Conservation (phyloP, 2,113 vertebrate genomes). For the Mustelus asterias region DNA sequence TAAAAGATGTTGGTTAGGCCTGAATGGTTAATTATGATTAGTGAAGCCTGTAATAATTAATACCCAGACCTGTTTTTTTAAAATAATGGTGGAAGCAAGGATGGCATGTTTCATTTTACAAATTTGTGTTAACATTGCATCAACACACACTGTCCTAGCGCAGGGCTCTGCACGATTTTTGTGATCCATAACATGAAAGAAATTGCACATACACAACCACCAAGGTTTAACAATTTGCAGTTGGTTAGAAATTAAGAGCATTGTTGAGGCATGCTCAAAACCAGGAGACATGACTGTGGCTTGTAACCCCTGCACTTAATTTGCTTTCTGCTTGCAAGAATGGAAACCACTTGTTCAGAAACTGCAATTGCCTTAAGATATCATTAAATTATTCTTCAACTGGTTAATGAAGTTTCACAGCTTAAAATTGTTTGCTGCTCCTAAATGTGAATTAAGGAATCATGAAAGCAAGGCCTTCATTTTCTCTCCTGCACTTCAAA, state of each 20-base stretch:
- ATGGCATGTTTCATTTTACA: neutral
- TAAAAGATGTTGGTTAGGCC: neutral
- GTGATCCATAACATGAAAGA: neutral
- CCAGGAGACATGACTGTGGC: neutral
- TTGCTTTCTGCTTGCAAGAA: neutral
- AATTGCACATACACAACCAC: neutral
- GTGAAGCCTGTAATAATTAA: neutral
- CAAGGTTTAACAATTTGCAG: neutral
- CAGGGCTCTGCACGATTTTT: neutral
- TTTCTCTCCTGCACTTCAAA: neutral
- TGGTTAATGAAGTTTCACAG: neutral
- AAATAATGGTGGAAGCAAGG: neutral
- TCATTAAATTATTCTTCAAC: conserved; percentile 4
- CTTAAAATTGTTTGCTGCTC: neutral
- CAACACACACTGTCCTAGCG: neutral
- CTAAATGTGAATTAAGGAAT: neutral
- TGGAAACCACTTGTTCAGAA: neutral
- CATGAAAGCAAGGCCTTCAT: neutral
- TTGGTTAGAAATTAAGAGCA: neutral
- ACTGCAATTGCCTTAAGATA: neutral
- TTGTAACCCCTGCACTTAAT: neutral
- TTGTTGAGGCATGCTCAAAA: neutral
- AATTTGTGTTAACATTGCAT: neutral
- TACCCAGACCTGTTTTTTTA: neutral
- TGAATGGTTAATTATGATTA: neutral